Conservation (phyloP, 2,797 vertebrate genomes). For the Protonibea diacanthus region DNA sequence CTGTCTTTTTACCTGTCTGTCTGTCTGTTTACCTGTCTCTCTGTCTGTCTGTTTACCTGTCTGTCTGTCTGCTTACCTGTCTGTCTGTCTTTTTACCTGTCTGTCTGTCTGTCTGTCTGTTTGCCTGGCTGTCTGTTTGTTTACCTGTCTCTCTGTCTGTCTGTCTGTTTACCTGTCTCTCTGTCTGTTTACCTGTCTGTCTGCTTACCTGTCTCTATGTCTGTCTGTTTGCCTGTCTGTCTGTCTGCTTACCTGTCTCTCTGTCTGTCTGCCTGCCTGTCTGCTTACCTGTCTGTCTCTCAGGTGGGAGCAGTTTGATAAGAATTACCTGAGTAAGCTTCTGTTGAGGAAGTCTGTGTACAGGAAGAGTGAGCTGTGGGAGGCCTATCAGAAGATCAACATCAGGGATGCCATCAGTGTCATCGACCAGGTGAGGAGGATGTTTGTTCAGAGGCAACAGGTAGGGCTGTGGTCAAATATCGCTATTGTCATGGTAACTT, state of each 20-base stretch:
- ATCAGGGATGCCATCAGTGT: slow-evolving; percentile 96
- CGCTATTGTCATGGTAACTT: too few relatives aligned
- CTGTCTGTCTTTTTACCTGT: background rate
- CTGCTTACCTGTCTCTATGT: background rate
- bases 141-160: background rate
- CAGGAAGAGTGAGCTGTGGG: slow-evolving; percentile 95
- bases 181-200: background rate
- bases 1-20: background rate
- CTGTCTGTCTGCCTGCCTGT: background rate
- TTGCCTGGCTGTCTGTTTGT: background rate
- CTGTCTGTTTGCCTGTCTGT: background rate
- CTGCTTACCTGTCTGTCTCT: background rate
- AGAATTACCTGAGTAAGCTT: slow-evolving; percentile 96
- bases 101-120: too few relatives aligned
- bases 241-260: background rate
- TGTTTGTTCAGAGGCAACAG: background rate
- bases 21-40: background rate
- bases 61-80: background rate
- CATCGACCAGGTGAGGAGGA: slow-evolving; percentile 89
- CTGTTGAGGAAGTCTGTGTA: slow-evolving; percentile 95
- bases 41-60: too few relatives aligned
- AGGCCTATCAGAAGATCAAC: slow-evolving; percentile 98
- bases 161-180: background rate
- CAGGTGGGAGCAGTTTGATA: slow-evolving; percentile 98
- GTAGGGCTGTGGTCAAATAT: slow-evolving; percentile 13